Evolutionary conservation across 2,888 invertebrate genomes (phyloP).

Genomic region (Oligia latruncula): DNA sequence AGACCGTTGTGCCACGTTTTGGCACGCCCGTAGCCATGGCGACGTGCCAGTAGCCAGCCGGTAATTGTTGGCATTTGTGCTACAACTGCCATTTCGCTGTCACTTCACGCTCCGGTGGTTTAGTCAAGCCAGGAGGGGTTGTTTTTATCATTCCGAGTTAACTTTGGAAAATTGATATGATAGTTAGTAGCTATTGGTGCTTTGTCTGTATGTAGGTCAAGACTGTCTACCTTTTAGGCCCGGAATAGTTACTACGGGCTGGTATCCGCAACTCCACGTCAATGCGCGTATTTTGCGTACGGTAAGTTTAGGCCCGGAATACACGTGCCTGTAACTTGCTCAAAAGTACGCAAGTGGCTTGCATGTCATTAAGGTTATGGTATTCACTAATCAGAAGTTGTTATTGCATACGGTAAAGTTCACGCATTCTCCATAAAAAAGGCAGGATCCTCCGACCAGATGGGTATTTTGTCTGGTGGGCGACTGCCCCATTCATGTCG

Average conservation of each 20-base stretch:
- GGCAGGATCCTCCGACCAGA: no score
- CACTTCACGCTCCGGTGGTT: constrained; percentile 48
- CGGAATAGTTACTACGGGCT: no score
- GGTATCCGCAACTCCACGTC: no score
- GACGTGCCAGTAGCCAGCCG: constrained; percentile 53
- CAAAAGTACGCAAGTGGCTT: background rate
- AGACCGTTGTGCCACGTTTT: constrained; percentile 47
- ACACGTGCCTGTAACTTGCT: background rate
- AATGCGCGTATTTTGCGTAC: no score
- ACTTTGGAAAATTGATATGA: background rate
- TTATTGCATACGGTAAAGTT: no score
- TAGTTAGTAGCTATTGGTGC: background rate
- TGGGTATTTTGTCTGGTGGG: no score
- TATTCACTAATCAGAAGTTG: no score
- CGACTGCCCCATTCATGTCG: no score
- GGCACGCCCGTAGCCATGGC: constrained; percentile 57
- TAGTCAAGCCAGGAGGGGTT: constrained; percentile 24
- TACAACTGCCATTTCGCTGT: constrained; percentile 58
- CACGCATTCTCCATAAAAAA: no score
- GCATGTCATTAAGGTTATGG: no score
- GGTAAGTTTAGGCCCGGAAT: background rate
- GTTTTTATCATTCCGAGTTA: constrained; percentile 18
- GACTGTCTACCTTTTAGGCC: background rate
- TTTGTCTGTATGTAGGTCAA: background rate
- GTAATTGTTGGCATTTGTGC: constrained; percentile 65